A percentile compares a stretch with the other conserved stretches of the same genome.
Evolutionary conservation across 1,140 invertebrate species (phyloP).

Genomic region (Archivesica marissinica): DNA sequence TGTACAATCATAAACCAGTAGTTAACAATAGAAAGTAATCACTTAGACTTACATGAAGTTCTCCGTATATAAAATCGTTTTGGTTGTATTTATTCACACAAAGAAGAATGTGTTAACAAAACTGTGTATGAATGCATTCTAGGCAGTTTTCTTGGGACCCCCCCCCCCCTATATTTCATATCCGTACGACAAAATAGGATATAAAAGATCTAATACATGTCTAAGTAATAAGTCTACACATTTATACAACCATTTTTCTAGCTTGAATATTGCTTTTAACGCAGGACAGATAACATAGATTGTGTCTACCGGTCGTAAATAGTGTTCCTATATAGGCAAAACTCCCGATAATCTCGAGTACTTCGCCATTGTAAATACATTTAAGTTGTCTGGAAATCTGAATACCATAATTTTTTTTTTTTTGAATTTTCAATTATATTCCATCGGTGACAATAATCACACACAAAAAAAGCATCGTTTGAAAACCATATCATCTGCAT

Average conservation of each 20-base stretch:
- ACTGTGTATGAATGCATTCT: conserved; percentile 3
- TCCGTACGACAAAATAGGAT: background rate
- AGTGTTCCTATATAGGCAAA: conserved; percentile 41
- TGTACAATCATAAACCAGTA: background rate
- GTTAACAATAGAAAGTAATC: background rate
- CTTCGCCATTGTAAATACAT: conserved; percentile 18
- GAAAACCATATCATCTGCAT: conserved; percentile 54
- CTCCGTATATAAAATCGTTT: conserved; percentile 24
- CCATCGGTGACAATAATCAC: conserved; percentile 40
- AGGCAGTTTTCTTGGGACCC: background rate
- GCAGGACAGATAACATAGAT: background rate
- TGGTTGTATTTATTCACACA: background rate
- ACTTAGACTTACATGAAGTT: background rate
- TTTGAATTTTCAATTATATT: conserved; percentile 23
- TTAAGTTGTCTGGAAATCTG: background rate
- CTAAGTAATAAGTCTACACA: background rate
- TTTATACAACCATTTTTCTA: conserved; percentile 31
- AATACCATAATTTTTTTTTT: conserved; percentile 61
- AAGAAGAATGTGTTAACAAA: background rate
- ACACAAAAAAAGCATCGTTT: background rate
- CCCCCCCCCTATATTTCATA: conserved; percentile 18
- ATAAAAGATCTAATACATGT: conserved; percentile 24
- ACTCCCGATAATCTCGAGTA: background rate
- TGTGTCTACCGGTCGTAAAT: conserved; percentile 41
- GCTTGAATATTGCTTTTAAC: conserved; percentile 30